Conservation (phyloP, 1,140 invertebrate genomes). For the Tyrophagus putrescentiae region DNA sequence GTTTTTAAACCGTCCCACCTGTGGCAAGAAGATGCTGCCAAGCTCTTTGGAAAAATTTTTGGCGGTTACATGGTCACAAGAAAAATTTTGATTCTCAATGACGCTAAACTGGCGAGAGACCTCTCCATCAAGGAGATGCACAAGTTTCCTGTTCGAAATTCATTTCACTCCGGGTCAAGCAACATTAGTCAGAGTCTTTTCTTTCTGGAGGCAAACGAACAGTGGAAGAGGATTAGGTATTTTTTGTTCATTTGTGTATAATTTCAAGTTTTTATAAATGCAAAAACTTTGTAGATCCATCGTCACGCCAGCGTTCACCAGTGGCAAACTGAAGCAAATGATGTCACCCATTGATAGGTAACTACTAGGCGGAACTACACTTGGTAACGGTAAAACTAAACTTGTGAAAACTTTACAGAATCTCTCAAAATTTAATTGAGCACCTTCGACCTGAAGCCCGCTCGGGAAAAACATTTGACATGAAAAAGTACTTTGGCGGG, state of each 20-base stretch:
- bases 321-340: constrained; percentile 20
- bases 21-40: background rate
- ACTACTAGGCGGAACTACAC: too few species aligned
- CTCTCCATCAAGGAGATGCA: constrained; percentile 27
- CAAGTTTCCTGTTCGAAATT: constrained; percentile 20
- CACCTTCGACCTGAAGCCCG: background rate
- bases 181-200: constrained; percentile 6
- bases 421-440: background rate
- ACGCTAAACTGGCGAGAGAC: constrained; percentile 22
- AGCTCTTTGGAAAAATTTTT: constrained; percentile 12
- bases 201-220: constrained; percentile 13
- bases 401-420: too few species aligned
- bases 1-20: background rate
- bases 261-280: too few species aligned
- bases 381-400: too few species aligned
- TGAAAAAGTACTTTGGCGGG: constrained; percentile 28
- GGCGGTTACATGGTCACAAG: constrained; percentile 3
- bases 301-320: constrained; percentile 19
- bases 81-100: constrained; percentile 17
- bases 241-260: too few species aligned
- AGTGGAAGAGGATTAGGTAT: constrained; percentile 21
- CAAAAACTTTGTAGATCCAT: too few species aligned
- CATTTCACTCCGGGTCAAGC: background rate
- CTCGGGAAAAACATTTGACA: constrained; percentile 23
- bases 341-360: constrained; percentile 13